phyloP scores from a whole-genome alignment of 2,113 vertebrate genomes.

The Petroica traversi region DNA sequence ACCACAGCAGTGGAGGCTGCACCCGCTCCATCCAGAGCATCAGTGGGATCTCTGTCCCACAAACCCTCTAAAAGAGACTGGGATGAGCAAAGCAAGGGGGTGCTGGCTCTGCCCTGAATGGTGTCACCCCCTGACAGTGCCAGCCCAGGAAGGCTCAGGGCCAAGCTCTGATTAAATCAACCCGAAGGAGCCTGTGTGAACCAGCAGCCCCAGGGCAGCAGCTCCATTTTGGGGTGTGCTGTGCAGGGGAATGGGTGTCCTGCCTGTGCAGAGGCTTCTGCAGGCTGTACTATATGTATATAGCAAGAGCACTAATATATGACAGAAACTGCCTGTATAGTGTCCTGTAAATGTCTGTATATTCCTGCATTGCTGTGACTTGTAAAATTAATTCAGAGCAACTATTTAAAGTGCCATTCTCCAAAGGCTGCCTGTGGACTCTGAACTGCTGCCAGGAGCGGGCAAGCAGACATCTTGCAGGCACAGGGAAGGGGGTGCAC shows the following conservation, averaged over 20 bases:
- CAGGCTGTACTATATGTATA: constrained; percentile 67
- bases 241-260: rapidly evolving
- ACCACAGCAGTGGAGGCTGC: rapidly evolving
- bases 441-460: not conserved
- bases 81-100: not conserved
- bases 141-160: not conserved
- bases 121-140: not conserved
- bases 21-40: not conserved
- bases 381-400: not conserved
- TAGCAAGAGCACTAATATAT: constrained; percentile 65
- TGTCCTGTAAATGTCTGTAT: constrained; percentile 51
- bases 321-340: not conserved
- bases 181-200: rapidly evolving
- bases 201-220: not conserved
- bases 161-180: not conserved
- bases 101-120: not conserved
- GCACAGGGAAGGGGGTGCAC: not conserved
- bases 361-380: not conserved
- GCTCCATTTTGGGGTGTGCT: not conserved
- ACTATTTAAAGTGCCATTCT: not conserved
- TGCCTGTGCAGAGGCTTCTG: rapidly evolving
- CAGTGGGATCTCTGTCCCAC: not conserved
- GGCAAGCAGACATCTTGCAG: not conserved
- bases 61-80: not conserved
- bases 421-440: not conserved